Base-by-base conservation (phyloP, 2,888 invertebrate genomes). In the Eupeodes luniger region DNA sequence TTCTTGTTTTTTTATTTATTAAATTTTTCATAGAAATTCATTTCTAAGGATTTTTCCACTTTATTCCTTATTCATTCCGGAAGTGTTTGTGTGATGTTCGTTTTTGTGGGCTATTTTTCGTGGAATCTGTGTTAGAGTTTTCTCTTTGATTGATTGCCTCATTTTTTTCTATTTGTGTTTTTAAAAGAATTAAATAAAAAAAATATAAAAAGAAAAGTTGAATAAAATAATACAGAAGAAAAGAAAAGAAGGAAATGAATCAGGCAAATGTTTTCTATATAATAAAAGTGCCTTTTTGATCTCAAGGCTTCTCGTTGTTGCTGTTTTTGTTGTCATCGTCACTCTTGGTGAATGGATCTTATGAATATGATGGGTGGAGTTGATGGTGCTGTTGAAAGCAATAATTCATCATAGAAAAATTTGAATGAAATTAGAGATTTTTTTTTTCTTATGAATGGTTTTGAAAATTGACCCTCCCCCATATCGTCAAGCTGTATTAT, bases 351-450 rank as follows among this genome's bases (percentile, higher is more conserved):
- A 27, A 57, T 59, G 6, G 12, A 5, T 49, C 40, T 12, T 5
- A 4, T 49, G 49, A 49, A 2, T 47, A 11, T 49, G 34, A 9
- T 59, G 34, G 34, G 14, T 59, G 59, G n/a, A 4, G 5, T 7
- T 57, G 57, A 57, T 57, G 59, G 14, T 74, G 47, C 59, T 34
- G 27, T 14, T 49, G 10, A 34, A 67, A 69, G 76, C 27, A 76
- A 85, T 85, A 76, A 85, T 85, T 76, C 76, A 79, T 82, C 79
- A 79, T 64, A 82, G 44, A 79, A 82, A 83, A 82, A 83, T 86
- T 69, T 82, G 79, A 86, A 83, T 75, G 75, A 83, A 81, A 82
- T 49, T 83, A 53, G 64, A 82, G 82, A 86, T 79, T 86, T 75
- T 70, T 74, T 69, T 61, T 66, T 59, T n/a, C 76, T 67, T 81